phyloP scores from a whole-genome alignment of 2,797 vertebrate species.

The Poeciliopsis paucimaculata region DNA sequence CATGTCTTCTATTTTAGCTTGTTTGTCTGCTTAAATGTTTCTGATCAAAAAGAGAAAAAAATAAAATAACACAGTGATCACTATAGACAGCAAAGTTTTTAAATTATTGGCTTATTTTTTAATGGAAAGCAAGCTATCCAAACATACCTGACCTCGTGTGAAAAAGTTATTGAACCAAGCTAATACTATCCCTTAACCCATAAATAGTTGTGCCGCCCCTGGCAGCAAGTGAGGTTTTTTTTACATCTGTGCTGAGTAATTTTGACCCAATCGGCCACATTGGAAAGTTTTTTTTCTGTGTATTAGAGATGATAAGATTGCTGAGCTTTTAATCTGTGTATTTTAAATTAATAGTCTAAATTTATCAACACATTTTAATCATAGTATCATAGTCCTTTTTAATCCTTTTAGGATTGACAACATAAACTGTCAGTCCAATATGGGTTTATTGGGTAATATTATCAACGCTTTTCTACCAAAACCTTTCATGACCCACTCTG shows the following conservation, averaged over 20 bases:
- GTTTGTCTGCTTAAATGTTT: not conserved
- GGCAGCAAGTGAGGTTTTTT: not conserved
- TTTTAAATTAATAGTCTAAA: not conserved
- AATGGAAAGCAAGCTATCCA: not conserved
- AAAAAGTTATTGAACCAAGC: not conserved
- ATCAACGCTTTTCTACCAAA: not conserved
- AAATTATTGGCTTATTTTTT: not conserved
- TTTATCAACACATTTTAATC: not conserved
- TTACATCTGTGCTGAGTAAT: not conserved
- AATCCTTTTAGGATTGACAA: not conserved
- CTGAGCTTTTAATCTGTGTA: not conserved
- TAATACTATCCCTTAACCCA: not conserved
- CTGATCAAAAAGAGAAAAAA: not conserved
- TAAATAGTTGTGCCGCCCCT: not conserved
- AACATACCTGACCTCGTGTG: not conserved
- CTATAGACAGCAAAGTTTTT: not conserved
- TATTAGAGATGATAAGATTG: not conserved
- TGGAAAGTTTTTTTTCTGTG: not conserved
- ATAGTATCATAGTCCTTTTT: not conserved
- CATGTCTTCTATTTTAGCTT: not conserved
- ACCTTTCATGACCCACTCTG: not conserved
- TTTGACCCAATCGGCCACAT: not conserved
- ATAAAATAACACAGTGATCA: not conserved
- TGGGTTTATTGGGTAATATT: not conserved
- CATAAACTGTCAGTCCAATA: not conserved